Evolutionary conservation across 2,888 invertebrate genomes (phyloP).

Genomic region (Meghimatium bilineatum): DNA sequence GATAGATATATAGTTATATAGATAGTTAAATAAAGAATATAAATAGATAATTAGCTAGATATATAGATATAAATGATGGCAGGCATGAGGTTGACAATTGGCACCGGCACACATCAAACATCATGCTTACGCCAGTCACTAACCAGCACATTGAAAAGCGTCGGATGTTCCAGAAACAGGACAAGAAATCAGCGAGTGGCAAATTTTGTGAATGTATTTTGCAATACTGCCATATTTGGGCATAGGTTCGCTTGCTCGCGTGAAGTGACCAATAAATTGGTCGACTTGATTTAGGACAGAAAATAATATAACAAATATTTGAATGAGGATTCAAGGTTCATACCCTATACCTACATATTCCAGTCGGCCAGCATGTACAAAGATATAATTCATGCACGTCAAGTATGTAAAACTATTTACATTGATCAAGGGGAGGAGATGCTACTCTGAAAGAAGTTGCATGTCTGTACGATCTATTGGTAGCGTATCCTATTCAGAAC

Average conservation of each 20-base stretch:
- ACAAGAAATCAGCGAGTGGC: neutral
- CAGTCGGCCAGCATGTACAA: no score
- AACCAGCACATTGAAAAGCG: neutral
- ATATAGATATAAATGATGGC: neutral
- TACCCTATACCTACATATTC: no score
- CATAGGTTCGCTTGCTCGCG: neutral
- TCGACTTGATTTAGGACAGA: no score
- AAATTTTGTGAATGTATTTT: neutral
- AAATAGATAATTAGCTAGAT: no score
- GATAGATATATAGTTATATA: neutral
- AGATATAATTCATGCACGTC: no score
- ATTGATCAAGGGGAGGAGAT: no score
- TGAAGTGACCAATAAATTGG: neutral
- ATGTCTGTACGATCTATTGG: no score
- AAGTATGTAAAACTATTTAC: no score
- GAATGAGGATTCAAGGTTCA: no score
- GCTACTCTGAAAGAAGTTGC: no score
- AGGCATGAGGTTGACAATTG: neutral
- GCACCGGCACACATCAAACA: neutral
- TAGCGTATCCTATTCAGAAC: no score
- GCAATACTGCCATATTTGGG: neutral
- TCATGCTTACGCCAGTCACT: neutral
- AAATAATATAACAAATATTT: no score
- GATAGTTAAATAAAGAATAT: neutral
- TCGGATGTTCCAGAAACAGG: neutral